Base-by-base conservation (phyloP, 2,113 vertebrate species). In the Eidolon helvum region DNA sequence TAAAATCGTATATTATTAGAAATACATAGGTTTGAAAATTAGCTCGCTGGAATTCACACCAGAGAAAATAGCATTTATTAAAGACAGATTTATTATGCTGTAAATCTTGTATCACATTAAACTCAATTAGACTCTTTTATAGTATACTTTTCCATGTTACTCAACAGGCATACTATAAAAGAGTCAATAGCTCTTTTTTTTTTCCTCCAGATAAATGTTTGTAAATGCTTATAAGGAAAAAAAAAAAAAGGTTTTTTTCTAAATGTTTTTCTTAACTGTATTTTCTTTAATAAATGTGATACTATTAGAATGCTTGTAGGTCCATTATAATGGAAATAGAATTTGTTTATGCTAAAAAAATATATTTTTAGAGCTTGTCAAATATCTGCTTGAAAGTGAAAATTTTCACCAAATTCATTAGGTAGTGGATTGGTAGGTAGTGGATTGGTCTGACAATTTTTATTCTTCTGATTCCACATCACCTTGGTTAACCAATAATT, bases 21-120 rank as follows among this genome's bases (percentile, higher is more conserved):
- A 86, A 95, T 90, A 75, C 74, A 74, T 92, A 63, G 7, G 14
- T 48, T 97, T 95, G 8, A 26, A 68, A 87, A 78, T 71, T 91
- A 22, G n/a, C 59, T 90, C 30, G 74, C 4, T 84, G 15, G n/a
- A 22, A 87, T 83, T 87, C 30, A 65, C 89, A 92, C n/a, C 84
- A 78, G 33, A 94, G 55, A 92, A 74, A 14, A 66, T 10, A 87
- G 7, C 1, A 92, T 90, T 90, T 95, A 79, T 68, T 97, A 90
- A 92, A 79, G 69, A 75, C n/a, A 94, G 4, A 87, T 90, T 75
- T 95, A 90, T 69, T 87, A 57, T 71, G 22, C 43, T 92, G 1
- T 85, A 87, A 94, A 87, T 68, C 8, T 43, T 63, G 2, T 61
- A 77, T 87, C 22, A 63, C 7, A 35, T 5, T 24, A 94, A 75